Percentiles rank a stretch among this genome's conserved stretches.
Conservation (phyloP, 1,140 invertebrate genomes). For the Drosophila punjabiensis region DNA sequence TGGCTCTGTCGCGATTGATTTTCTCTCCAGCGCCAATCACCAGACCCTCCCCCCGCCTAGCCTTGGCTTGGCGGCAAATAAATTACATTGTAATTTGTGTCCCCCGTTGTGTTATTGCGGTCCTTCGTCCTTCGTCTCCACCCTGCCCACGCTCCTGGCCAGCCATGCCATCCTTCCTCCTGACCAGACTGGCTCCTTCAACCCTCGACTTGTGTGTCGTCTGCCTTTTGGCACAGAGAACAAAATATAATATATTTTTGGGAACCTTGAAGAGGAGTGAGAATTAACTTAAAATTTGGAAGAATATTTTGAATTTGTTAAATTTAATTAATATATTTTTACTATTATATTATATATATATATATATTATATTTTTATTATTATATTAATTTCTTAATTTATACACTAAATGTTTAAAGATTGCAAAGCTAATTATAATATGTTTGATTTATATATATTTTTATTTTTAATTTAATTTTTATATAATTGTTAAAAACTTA, state of each 20-base stretch:
- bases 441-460: too few species aligned
- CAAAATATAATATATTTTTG: not conserved
- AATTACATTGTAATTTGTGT: constrained; percentile 85
- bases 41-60: constrained; percentile 3
- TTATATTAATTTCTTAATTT: too few species aligned
- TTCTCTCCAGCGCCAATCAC: constrained; percentile 60
- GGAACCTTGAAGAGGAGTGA: not conserved
- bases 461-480: too few species aligned
- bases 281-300: too few species aligned
- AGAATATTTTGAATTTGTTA: too few species aligned
- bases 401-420: too few species aligned
- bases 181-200: constrained; percentile 61
- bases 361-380: too few species aligned
- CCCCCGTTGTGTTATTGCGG: constrained; percentile 48
- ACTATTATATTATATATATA: too few species aligned
- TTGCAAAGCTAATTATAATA: too few species aligned
- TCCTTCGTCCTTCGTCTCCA: not conserved
- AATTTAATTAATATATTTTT: too few species aligned
- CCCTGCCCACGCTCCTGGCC: not conserved
- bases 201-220: constrained; percentile 52
- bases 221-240: constrained; percentile 8
- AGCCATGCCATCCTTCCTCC: constrained; percentile 1
- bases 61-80: constrained; percentile 71
- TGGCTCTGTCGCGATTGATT: constrained; percentile 74
- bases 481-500: too few species aligned